These are phyloP conservation scores for Zonotrichia albicollis DNA, from an alignment of 2,797 vertebrate species.

Conservation along the genomic window DNA sequence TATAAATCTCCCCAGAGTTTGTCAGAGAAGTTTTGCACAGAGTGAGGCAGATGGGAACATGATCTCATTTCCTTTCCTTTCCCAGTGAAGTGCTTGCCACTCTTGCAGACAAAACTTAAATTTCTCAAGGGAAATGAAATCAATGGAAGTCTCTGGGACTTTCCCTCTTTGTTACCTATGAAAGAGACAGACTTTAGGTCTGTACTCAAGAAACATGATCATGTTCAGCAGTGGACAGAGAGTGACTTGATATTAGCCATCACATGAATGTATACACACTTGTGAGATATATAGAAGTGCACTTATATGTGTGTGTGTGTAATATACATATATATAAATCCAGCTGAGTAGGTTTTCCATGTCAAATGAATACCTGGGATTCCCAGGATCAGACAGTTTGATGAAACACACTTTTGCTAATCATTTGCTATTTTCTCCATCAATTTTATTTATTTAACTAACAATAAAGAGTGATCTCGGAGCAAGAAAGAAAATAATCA, in stretches of 20 bases:
- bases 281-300: not conserved
- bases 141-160: constrained; percentile 31
- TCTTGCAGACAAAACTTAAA: constrained; percentile 43
- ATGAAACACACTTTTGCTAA: constrained; percentile 33
- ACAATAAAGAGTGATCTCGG: constrained; percentile 25
- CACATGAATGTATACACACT: not conserved
- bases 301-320: not conserved
- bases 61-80: constrained; percentile 32
- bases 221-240: not conserved
- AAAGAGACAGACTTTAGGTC: constrained; percentile 40
- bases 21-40: not conserved
- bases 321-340: not conserved
- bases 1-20: not conserved
- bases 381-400: constrained; percentile 6
- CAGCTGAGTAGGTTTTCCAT: not conserved
- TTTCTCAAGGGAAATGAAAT: constrained; percentile 47
- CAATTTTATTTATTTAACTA: constrained; percentile 57
- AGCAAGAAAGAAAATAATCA: constrained; percentile 50
- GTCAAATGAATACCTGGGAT: not conserved
- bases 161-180: constrained; percentile 38
- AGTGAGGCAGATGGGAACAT: constrained; percentile 16
- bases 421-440: constrained; percentile 36
- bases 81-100: constrained; percentile 1
- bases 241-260: not conserved
- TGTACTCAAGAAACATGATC: constrained; percentile 31